A percentile compares a stretch with the other conserved stretches of the same genome.
phyloP scores from a whole-genome alignment of 2,888 invertebrate species.

The Lithophane ornitopus region DNA sequence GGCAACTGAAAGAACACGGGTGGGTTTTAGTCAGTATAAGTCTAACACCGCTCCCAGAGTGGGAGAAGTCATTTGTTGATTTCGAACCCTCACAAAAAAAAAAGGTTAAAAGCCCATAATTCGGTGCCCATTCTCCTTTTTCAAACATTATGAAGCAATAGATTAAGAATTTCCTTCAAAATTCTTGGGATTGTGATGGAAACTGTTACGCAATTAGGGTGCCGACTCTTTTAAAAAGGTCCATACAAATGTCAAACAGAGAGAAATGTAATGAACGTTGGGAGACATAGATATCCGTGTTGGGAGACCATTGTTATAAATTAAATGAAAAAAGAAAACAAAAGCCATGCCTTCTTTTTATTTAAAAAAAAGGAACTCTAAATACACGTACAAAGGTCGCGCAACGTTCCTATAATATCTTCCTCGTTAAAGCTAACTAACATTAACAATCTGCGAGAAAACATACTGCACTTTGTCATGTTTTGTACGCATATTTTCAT shows the following conservation, averaged over 20 bases:
- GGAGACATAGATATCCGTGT: no score
- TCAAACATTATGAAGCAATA: no score
- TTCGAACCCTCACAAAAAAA: no score
- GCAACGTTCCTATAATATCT: not conserved
- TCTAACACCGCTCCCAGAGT: no score
- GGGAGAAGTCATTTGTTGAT: no score
- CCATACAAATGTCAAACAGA: not conserved
- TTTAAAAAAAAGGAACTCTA: not conserved
- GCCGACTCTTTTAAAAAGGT: not conserved
- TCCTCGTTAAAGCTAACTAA: constrained; percentile 20
- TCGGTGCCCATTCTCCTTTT: no score
- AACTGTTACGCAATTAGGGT: not conserved
- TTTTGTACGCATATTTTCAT: constrained; percentile 21
- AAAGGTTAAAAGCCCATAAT: no score
- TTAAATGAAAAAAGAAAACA: not conserved
- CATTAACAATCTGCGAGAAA: constrained; percentile 15
- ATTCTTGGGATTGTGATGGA: not conserved
- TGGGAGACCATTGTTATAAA: no score
- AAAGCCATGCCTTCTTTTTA: not conserved
- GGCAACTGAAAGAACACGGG: no score
- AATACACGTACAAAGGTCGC: not conserved
- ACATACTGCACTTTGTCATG: constrained; percentile 4
- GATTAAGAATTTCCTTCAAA: no score
- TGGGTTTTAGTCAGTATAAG: no score
- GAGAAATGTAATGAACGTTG: not conserved